phyloP scores from a whole-genome alignment of 2,888 invertebrate species.

The Argyresthia goedartella region DNA sequence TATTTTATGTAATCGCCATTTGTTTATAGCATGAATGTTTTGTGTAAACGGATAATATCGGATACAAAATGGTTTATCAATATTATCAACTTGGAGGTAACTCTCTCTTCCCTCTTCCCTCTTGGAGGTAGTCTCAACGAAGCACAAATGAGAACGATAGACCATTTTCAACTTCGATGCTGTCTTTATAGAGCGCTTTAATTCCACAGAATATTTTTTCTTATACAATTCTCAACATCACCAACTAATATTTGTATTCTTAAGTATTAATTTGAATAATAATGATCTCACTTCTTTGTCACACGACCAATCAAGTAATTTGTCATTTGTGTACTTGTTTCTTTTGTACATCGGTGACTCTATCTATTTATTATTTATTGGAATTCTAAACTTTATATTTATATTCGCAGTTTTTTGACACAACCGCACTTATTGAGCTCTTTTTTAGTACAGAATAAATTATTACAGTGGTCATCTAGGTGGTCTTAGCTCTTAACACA shows the following conservation, averaged over 20 bases:
- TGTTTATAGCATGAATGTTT: neutral
- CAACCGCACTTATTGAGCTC: too few species aligned
- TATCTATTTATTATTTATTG: conserved; percentile 8
- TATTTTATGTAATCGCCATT: neutral
- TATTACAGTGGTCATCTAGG: too few species aligned
- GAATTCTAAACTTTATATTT: conserved; percentile 5
- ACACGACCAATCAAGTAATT: conserved; percentile 45
- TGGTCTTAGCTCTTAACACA: too few species aligned
- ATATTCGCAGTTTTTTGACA: neutral
- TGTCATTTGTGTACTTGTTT: conserved; percentile 25
- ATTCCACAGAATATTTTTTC: conserved; percentile 2
- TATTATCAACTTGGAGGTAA: too few species aligned
- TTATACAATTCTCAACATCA: conserved; percentile 20
- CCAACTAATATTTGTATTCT: conserved; percentile 50
- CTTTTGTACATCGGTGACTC: neutral
- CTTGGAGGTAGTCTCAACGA: too few species aligned
- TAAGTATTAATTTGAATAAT: conserved; percentile 66
- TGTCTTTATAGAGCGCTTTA: neutral
- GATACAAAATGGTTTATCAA: too few species aligned
- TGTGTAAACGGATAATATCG: too few species aligned
- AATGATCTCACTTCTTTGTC: conserved; percentile 67
- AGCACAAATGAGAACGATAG: too few species aligned
- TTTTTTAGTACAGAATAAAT: too few species aligned
- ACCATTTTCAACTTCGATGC: neutral
- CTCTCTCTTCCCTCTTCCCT: too few species aligned